Evolutionary conservation across 2,888 invertebrate species (phyloP), one percentile per base, ranked within the genome.

Genomic region (Heliconius hortense): DNA sequence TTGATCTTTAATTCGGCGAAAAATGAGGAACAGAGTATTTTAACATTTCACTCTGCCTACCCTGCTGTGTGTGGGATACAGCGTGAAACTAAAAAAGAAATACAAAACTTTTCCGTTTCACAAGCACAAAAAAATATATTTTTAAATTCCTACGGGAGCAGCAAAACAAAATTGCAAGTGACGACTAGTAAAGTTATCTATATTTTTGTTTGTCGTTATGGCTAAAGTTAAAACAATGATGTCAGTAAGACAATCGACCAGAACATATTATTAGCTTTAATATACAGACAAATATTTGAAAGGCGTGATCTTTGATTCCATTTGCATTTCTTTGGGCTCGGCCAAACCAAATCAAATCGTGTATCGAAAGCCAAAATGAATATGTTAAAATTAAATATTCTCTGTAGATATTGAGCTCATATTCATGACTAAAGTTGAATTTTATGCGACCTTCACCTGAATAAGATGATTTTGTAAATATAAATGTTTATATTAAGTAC

Each of bases 391-490:
- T 69, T 59, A 60, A 35, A 73, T 71, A 62, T 26, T 67, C 66
- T 66, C 39, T 21, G 56, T 75, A 75, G 48, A 79, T 70, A 77
- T 56, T 74, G 74, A 77, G 74, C 69, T 70, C 71, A 71, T 70
- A 66, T 70, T 75, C 75, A 68, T 76, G 78, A 75, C 73, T 77
- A 68, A 75, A 77, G 66, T 73, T 43, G 76, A 67, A 77, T 64
- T 66, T 73, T 60, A 70, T 70, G 31, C 39, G 43, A 74, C 81
- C 81, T 82, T 81, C 78, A 78, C 80, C 80, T 71, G 75, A 75
- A 80, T 75, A 75, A 43, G 64, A 71, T 69, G n/a, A 18, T 64
- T 35, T 39, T 74, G 67, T 72, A 72, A 77, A 79, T 79, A 78
- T 76, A 28, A 70, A 64, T 24, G 5, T 64, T 31, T 31, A 13